Evolutionary conservation across 1,140 invertebrate genomes (phyloP).

Genomic region (Pogonomyrmex californicus): DNA sequence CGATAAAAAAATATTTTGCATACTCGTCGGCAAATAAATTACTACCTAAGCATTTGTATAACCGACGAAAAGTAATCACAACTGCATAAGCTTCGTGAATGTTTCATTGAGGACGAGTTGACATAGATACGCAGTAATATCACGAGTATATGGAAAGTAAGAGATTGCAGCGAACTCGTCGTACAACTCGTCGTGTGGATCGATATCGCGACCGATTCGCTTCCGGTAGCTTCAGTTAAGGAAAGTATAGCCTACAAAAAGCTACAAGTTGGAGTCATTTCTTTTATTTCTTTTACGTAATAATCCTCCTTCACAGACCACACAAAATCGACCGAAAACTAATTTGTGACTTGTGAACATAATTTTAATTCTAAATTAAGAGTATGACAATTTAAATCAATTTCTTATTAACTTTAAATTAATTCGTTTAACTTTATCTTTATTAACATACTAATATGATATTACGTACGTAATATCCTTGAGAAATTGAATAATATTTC

Average conservation of each 20-base stretch:
- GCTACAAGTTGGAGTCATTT: background rate
- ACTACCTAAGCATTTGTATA: background rate
- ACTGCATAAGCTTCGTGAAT: constrained; percentile 21
- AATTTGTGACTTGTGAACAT: background rate
- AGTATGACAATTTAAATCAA: background rate
- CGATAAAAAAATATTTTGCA: background rate
- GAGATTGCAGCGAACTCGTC: constrained; percentile 10
- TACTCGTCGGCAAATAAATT: background rate
- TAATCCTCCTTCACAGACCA: background rate
- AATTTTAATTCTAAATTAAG: background rate
- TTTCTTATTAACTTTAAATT: background rate
- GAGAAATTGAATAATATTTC: no score
- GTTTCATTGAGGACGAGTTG: constrained; percentile 56
- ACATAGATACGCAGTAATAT: constrained; percentile 37
- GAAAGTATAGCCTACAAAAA: background rate
- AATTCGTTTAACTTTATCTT: background rate
- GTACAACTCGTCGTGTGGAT: constrained; percentile 27
- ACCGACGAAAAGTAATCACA: constrained; percentile 1
- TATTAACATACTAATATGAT: background rate
- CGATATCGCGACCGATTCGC: constrained; percentile 39
- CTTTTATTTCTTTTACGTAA: background rate
- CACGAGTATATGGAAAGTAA: constrained; percentile 36
- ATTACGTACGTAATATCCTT: no score
- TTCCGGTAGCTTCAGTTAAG: constrained; percentile 12
- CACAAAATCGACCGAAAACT: background rate